Evolutionary conservation across 2,797 vertebrate species (phyloP).

Genomic region (Alauda arvensis): DNA sequence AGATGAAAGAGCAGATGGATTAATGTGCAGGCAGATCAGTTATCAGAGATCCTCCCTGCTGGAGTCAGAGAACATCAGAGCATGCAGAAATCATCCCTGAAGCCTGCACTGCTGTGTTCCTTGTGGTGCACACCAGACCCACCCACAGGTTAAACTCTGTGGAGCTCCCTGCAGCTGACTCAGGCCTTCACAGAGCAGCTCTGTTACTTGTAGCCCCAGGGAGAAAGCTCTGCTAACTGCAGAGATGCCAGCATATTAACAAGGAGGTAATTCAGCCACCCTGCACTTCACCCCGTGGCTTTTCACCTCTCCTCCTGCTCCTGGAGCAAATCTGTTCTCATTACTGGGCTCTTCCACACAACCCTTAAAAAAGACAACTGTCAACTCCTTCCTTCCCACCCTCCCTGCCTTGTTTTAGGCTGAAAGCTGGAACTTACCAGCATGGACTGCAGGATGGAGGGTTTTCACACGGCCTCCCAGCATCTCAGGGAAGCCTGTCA

Average conservation of each 20-base stretch:
- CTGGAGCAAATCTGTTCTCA: not conserved
- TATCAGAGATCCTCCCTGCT: not conserved
- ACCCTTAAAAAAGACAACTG: not conserved
- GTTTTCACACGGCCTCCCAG: constrained; percentile 96
- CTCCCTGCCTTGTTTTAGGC: not conserved
- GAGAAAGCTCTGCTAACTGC: not conserved
- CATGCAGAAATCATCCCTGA: not conserved
- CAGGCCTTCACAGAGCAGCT: not conserved
- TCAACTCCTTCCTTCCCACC: not conserved
- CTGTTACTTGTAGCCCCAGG: not conserved
- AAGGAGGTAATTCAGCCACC: not conserved
- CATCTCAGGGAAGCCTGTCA: constrained; percentile 97
- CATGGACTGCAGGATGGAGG: constrained; percentile 93
- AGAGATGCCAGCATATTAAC: not conserved
- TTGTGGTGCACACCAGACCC: not conserved
- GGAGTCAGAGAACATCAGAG: not conserved
- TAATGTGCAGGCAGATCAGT: not conserved
- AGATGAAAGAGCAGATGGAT: not conserved
- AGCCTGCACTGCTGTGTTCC: not conserved
- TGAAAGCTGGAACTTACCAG: constrained; percentile 69
- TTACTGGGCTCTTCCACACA: not conserved
- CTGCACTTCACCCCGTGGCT: fast-evolving
- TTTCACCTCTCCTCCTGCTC: not conserved
- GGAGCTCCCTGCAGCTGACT: not conserved
- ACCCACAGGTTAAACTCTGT: not conserved